A percentile compares a stretch with the other conserved stretches of the same genome.
These are phyloP conservation scores for Notechis scutatus DNA, from an alignment of 2,113 vertebrate species.

Conservation along the genomic window DNA sequence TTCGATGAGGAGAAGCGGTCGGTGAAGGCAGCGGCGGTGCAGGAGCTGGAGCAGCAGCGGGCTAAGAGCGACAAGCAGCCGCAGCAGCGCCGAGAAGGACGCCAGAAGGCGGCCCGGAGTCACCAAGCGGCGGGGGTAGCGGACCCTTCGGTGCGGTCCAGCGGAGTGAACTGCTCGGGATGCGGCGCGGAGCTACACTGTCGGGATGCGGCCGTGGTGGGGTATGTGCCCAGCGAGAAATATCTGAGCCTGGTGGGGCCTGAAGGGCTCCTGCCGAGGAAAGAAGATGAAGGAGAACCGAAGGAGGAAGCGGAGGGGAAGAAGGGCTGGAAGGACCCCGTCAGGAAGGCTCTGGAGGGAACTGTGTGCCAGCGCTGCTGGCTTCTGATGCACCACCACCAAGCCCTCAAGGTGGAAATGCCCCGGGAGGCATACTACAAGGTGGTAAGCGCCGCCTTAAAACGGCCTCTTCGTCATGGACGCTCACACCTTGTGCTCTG, in stretches of 20 bases:
- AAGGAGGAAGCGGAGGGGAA: too few relatives aligned
- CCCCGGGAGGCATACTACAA: slow-evolving; percentile 69
- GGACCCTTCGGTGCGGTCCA: slow-evolving; percentile 62
- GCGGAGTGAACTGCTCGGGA: slow-evolving; percentile 75
- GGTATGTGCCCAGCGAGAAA: slow-evolving; percentile 82
- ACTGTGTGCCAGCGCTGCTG: slow-evolving; percentile 84
- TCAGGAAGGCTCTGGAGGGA: slow-evolving; percentile 32
- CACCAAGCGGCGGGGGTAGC: background rate
- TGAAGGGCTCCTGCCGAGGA: background rate
- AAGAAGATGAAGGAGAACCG: slow-evolving; percentile 24
- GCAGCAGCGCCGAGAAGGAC: rapidly evolving
- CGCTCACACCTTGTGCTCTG: slow-evolving; percentile 80
- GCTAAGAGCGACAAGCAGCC: background rate
- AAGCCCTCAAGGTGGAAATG: slow-evolving; percentile 71
- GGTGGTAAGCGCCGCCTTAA: slow-evolving; percentile 64
- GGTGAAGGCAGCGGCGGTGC: background rate
- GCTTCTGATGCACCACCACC: slow-evolving; percentile 75
- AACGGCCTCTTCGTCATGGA: slow-evolving; percentile 45
- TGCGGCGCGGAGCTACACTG: slow-evolving; percentile 87
- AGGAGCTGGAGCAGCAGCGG: background rate
- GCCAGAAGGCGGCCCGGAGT: too few relatives aligned
- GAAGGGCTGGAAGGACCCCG: slow-evolving; percentile 57
- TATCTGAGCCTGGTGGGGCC: slow-evolving; percentile 56
- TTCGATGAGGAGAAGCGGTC: background rate
- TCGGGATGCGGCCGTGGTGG: slow-evolving; percentile 61